These are phyloP conservation scores for Ceratosolen solmsi DNA, from an alignment of 1,140 invertebrate genomes.

Conservation along the genomic window DNA sequence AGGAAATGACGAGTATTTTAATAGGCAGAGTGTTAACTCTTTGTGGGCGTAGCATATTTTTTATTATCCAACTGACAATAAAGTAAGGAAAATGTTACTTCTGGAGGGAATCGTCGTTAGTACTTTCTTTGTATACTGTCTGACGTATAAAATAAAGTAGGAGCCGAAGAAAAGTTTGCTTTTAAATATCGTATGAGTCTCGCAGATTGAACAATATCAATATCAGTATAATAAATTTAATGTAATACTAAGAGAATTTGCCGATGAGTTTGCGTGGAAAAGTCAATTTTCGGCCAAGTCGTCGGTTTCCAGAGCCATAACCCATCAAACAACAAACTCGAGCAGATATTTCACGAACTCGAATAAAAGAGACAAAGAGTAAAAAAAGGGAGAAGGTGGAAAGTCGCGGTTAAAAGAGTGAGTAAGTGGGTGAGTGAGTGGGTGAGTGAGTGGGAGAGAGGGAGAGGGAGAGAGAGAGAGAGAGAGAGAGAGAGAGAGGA, in stretches of 20 bases:
- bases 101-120: too few species aligned
- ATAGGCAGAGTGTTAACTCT: too few species aligned
- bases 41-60: too few species aligned
- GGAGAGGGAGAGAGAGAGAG: slow-evolving; percentile 30
- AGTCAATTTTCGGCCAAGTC: slow-evolving; percentile 38
- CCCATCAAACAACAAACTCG: background rate
- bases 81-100: too few species aligned
- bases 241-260: slow-evolving; percentile 19
- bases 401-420: too few species aligned
- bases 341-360: background rate
- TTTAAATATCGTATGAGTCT: too few species aligned
- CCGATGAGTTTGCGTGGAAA: background rate
- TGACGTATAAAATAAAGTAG: too few species aligned
- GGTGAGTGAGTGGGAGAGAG: background rate
- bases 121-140: too few species aligned
- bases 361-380: background rate
- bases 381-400: background rate
- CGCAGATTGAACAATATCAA: too few species aligned
- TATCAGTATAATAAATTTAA: background rate
- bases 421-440: background rate
- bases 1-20: too few species aligned
- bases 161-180: too few species aligned
- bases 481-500: slow-evolving; percentile 4
- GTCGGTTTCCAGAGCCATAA: slow-evolving; percentile 25
- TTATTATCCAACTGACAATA: too few species aligned